phyloP scores from a whole-genome alignment of 92 coral and sea anemone genomes.

The Epizoanthus scotinus region DNA sequence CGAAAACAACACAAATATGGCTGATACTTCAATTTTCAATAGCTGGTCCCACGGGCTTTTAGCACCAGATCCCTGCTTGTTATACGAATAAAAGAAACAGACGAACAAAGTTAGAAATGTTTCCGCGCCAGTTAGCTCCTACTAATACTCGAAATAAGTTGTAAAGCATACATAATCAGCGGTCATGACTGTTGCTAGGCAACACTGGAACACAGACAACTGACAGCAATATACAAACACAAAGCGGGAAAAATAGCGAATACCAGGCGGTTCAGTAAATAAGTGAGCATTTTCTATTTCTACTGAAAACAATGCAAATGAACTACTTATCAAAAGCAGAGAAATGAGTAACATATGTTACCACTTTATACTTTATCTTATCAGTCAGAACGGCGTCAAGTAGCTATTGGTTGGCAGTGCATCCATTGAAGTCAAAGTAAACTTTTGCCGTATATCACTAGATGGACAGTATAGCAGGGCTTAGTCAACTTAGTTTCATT shows the following conservation, averaged over 20 bases:
- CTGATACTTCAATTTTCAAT: neutral
- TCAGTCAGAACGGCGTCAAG: too few species aligned
- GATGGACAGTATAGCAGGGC: neutral
- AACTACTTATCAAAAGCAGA: neutral
- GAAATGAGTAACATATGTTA: too few species aligned
- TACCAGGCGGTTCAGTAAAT: conserved; percentile 8
- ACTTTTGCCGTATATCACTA: too few species aligned
- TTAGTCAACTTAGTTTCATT: neutral
- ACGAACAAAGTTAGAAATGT: neutral
- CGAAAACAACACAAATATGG: neutral
- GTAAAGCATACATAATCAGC: conserved; percentile 13
- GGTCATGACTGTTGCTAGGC: conserved; percentile 18
- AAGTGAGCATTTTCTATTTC: neutral
- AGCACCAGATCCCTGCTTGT: neutral
- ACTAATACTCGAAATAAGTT: conserved; percentile 3
- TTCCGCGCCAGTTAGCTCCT: conserved; percentile 1
- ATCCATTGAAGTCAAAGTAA: neutral
- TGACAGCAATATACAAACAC: conserved; percentile 3
- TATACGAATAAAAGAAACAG: conserved; percentile 2
- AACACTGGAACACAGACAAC: conserved; percentile 26
- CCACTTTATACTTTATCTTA: too few species aligned
- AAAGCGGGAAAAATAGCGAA: neutral
- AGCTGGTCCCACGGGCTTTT: neutral
- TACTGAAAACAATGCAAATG: neutral
- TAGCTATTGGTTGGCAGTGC: neutral